Percentiles rank a stretch among this genome's conserved stretches.
These are phyloP conservation scores for Cardiocondyla obscurior DNA, from an alignment of 1,140 invertebrate genomes.

Conservation along the genomic window DNA sequence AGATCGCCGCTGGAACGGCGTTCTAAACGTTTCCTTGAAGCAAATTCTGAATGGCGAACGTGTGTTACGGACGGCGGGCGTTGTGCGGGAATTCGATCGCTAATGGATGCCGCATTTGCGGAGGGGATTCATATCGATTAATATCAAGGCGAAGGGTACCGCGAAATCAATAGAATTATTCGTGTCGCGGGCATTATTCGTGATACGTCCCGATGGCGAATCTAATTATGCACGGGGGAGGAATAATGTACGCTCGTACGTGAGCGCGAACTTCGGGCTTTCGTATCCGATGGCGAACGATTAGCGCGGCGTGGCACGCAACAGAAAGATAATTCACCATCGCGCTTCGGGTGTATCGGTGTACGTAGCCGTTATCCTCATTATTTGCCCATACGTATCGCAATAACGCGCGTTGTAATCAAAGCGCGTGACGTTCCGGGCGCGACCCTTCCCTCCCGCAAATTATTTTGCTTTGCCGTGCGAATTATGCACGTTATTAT, in stretches of 20 bases:
- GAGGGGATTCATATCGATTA: conserved; percentile 72
- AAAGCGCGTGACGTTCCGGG: neutral
- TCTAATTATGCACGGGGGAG: conserved; percentile 64
- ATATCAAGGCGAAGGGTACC: conserved; percentile 65
- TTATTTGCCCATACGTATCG: neutral
- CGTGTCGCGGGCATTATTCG: conserved; percentile 71
- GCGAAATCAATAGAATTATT: conserved; percentile 76
- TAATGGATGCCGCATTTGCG: conserved; percentile 72
- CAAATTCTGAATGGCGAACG: conserved; percentile 2
- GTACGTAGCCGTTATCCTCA: neutral
- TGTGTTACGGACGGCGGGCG: neutral
- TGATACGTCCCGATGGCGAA: conserved; percentile 65
- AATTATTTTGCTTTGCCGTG: neutral
- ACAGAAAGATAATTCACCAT: conserved; percentile 29
- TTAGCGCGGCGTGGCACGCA: conserved; percentile 11
- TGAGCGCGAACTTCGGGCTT: conserved; percentile 35
- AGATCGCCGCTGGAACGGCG: neutral
- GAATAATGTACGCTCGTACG: conserved; percentile 46
- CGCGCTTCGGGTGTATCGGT: neutral
- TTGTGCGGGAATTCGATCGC: conserved; percentile 50
- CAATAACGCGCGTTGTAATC: conserved; percentile 8
- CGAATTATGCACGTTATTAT: conserved; percentile 12
- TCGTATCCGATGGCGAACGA: conserved; percentile 43
- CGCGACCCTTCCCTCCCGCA: too few species aligned
- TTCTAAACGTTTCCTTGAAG: neutral